Base-by-base conservation (phyloP, 2,113 vertebrate species). In the Synchiropus splendidus region DNA sequence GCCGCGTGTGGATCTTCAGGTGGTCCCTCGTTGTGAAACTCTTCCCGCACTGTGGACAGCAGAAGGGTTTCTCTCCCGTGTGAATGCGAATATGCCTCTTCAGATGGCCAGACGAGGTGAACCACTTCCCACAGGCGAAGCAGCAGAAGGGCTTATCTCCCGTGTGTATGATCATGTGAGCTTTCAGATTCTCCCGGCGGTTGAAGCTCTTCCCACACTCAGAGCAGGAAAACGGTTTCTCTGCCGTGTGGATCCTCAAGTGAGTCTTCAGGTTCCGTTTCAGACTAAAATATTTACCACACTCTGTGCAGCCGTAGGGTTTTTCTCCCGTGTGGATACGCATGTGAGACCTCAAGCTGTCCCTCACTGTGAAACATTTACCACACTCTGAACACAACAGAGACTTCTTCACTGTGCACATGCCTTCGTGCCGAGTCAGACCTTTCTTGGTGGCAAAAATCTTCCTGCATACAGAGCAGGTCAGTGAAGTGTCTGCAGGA, bases 101-200 rank as follows among this genome's bases (percentile, higher is more conserved):
- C 6, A 4, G 12, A n/a, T n/a, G 36, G 2, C 36, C 15, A 8
- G 15, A 37, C 6, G 12, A 37, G 2, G 15, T n/a, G 36, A 37
- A 37, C 36, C 3, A 37, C 36, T 37, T 37, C 36, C 36, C 36
- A 37, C 36, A 37, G 36, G 36, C 36, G 12, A 15, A 37, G 36
- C 36, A 37, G 36, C 36, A 13, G 36, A 37, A 37, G 15, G 36
- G 36, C 12, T 15, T 37, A 8, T 27, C 21, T 8, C 21, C 21
- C 21, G 21, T 27, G 21, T 27, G 21, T 27, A 27, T 27, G 21
- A 27, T 27, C 21, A 27, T 27, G 21, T 27, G 21, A 27, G 21
- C 35, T 15, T 15, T 36, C 35, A 36, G 35, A 3, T n/a, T 36
- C 11, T 36, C 15, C 35, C 35, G 12, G 35, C 35, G 35, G 35